A percentile compares a stretch with the other conserved stretches of the same genome.
Evolutionary conservation across 92 coral and sea anemone genomes (phyloP).

Genomic region (Palythoa caribaeorum): DNA sequence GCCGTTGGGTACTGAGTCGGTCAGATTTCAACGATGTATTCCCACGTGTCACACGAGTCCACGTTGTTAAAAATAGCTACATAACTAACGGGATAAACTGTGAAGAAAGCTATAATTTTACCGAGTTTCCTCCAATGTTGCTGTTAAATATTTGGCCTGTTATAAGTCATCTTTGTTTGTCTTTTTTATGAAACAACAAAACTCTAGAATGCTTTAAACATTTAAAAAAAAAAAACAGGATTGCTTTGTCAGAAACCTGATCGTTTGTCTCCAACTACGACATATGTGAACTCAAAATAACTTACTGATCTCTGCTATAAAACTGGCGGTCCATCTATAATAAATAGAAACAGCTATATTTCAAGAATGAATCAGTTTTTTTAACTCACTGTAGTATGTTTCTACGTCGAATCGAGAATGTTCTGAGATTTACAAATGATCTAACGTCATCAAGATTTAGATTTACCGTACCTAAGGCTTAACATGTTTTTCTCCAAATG

Average conservation of each 20-base stretch:
- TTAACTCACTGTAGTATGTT: background rate
- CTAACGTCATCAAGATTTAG: background rate
- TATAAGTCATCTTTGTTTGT: background rate
- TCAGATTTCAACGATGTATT: background rate
- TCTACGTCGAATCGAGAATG: background rate
- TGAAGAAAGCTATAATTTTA: background rate
- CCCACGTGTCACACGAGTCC: background rate
- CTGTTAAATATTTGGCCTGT: background rate
- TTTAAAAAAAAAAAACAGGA: background rate
- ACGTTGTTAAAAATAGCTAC: background rate
- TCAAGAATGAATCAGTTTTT: background rate
- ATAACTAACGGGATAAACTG: background rate
- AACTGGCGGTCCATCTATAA: background rate
- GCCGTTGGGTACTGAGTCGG: background rate
- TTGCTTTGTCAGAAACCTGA: background rate
- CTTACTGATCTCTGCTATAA: background rate
- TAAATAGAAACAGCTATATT: background rate
- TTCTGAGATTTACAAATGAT: background rate
- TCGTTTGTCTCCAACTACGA: background rate
- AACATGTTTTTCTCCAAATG: background rate
- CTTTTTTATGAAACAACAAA: background rate
- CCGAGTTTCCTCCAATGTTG: background rate
- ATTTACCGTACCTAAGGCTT: background rate
- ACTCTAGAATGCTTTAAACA: background rate
- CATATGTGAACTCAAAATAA: background rate